Evolutionary conservation across 1,140 invertebrate genomes (phyloP).

Genomic region (Fopius arisanus): DNA sequence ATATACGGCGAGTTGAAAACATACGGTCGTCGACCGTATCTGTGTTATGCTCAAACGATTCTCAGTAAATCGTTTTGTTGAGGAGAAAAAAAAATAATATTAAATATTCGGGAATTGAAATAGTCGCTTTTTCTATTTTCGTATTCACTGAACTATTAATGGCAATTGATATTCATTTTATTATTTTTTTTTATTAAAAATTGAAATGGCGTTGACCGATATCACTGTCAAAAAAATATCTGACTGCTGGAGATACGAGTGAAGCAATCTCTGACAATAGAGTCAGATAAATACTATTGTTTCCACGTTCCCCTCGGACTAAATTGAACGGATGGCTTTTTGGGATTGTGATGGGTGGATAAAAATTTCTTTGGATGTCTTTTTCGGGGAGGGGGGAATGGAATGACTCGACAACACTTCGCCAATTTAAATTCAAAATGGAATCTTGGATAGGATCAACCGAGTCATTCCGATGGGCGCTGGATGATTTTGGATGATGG

Average conservation of each 20-base stretch:
- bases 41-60: neutral
- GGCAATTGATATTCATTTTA: too few relatives aligned
- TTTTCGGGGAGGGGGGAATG: neutral
- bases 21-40: neutral
- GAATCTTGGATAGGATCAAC: constrained; percentile 31
- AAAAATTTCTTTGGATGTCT: constrained; percentile 6
- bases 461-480: constrained; percentile 28
- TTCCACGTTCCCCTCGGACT: neutral
- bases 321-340: neutral
- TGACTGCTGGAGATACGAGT: neutral
- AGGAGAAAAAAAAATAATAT: neutral
- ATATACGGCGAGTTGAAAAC: neutral
- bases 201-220: too few relatives aligned
- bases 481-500: constrained; percentile 17
- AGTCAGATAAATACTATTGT: neutral
- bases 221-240: neutral
- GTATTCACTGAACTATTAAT: too few relatives aligned
- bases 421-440: constrained; percentile 38
- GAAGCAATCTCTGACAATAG: neutral
- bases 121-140: too few relatives aligned
- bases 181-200: too few relatives aligned
- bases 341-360: neutral
- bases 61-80: neutral
- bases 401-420: constrained; percentile 31
- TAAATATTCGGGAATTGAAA: neutral